Evolutionary conservation across 2,888 invertebrate genomes (phyloP), one percentile per base, ranked within the genome.

Genomic region (Brachyptera putata): DNA sequence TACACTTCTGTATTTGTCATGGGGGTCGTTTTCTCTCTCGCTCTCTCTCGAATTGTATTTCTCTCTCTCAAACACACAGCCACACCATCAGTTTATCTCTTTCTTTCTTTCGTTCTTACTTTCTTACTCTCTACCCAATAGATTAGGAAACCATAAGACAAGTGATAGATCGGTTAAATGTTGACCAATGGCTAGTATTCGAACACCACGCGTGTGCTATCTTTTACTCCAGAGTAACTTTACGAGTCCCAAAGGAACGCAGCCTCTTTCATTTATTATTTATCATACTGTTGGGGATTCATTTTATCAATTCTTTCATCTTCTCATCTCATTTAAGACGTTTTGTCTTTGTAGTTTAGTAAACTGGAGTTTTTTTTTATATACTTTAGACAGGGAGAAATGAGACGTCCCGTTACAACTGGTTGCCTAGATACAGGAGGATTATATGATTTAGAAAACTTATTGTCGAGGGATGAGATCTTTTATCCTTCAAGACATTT

Each of bases 261-360:
- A 43, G 16, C 16, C 49, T 5, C 26, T 50, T 50, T 50, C 49
- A 50, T 53, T 53, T 53, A 53, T 53, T 53, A 53, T 53, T 53
- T 53, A 53, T 18, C 22, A 18, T 48, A 22, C 56, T 25, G 24
- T 56, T 22, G 37, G 48, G 37, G 25, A 48, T 60, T 60, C 56
- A 14, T 39, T 56, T 56, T 60, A 60, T 56, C 56, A 56, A 56
- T 56, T 37, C 56, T 48, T 55, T 36, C 48, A 53, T 53, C 53
- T 53, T 53, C 5, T 21, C 36, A 18, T 36, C 36, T 22, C 46
- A 24, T 22, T 46, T 46, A 5, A 46, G 46, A 24, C 22, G 46
- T 21, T 46, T 46, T 46, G 24, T 46, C 2, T 43, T 37, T 37
- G n/a, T n/a, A n/a, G n/a, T n/a, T n/a, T n/a, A n/a, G n/a, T n/a